Percentiles rank a stretch among this genome's conserved stretches.
Evolutionary conservation across 2,113 vertebrate genomes (phyloP).

Genomic region (Myiagra hebetior): DNA sequence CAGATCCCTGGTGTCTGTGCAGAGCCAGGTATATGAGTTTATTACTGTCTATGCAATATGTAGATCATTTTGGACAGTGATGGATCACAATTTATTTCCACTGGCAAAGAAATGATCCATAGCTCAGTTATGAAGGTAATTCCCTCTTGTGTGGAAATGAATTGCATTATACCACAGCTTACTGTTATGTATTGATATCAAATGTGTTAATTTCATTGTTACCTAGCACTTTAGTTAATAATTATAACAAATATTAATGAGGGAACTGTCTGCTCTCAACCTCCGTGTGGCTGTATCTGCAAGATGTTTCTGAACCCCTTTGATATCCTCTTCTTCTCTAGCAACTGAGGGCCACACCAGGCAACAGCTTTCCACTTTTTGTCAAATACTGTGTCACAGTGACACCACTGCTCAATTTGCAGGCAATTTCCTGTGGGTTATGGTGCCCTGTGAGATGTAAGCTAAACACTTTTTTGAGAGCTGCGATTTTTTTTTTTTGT

Average conservation of each 20-base stretch:
- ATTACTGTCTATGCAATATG: not conserved
- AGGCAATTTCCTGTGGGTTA: not conserved
- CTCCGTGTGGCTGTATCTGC: not conserved
- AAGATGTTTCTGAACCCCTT: not conserved
- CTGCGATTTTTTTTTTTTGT: not conserved
- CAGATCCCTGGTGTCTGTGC: not conserved
- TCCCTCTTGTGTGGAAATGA: conserved; percentile 25
- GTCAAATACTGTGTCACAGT: not conserved
- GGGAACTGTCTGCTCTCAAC: not conserved
- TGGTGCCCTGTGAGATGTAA: not conserved
- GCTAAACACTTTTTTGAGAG: not conserved
- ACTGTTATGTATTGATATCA: conserved; percentile 42
- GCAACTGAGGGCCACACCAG: not conserved
- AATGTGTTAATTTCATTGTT: conserved; percentile 58
- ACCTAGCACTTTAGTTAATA: conserved; percentile 49
- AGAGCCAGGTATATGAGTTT: not conserved
- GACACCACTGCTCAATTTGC: not conserved
- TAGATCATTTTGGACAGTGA: conserved; percentile 32
- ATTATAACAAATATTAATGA: conserved; percentile 42
- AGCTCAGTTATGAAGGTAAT: not conserved
- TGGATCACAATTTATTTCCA: not conserved
- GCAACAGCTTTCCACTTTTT: not conserved
- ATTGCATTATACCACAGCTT: conserved; percentile 12
- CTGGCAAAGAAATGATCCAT: conserved; percentile 27
- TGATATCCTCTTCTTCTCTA: not conserved